Percentiles rank a stretch among this genome's conserved stretches.
Evolutionary conservation across 2,113 vertebrate species (phyloP).

Genomic region (Coreoperca whiteheadi): DNA sequence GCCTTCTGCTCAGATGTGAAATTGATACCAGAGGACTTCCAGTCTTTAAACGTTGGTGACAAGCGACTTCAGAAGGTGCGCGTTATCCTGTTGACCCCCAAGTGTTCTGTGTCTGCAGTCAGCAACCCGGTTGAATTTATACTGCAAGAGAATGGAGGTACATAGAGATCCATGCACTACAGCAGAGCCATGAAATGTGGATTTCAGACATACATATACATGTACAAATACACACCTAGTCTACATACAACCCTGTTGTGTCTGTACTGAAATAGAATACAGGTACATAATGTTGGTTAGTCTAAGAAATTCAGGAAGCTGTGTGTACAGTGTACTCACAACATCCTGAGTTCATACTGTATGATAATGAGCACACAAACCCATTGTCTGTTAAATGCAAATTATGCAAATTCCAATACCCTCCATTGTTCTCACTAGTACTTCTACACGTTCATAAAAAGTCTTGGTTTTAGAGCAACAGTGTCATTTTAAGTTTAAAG

Average conservation of each 20-base stretch:
- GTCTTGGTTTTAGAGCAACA: background rate
- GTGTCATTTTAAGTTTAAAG: background rate
- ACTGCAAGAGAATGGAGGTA: constrained; percentile 90
- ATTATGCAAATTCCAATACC: background rate
- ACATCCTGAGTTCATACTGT: background rate
- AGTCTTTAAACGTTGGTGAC: constrained; percentile 81
- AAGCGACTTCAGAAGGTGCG: constrained; percentile 83
- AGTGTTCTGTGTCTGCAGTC: constrained; percentile 89
- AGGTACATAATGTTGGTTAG: background rate
- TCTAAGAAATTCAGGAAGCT: background rate
- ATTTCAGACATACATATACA: constrained; percentile 6
- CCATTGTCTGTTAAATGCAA: background rate
- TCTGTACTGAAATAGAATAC: background rate
- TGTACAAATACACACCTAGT: background rate
- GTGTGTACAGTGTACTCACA: background rate
- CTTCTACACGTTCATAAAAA: background rate
- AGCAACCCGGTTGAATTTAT: constrained; percentile 92
- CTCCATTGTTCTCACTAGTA: background rate
- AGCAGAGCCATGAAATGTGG: background rate
- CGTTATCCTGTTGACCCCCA: constrained; percentile 89
- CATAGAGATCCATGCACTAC: background rate
- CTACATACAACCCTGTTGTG: background rate
- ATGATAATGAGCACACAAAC: background rate
- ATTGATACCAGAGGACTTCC: constrained; percentile 86
- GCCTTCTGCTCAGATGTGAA: constrained; percentile 85